A percentile compares a stretch with the other conserved stretches of the same genome.
Conservation (phyloP, 2,113 vertebrate genomes). For the Saccopteryx leptura region DNA sequence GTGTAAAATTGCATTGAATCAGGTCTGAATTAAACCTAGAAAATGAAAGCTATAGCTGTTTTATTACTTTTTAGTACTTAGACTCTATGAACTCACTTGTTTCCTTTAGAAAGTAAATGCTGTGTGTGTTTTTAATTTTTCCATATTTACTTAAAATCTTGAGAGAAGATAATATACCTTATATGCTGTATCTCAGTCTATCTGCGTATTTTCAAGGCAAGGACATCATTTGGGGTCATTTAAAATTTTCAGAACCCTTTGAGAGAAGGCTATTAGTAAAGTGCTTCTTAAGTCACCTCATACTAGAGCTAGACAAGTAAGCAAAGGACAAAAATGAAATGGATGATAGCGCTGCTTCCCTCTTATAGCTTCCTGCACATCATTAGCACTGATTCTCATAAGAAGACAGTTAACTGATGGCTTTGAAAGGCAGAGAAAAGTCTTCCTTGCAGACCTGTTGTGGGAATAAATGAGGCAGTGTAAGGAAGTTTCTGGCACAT, state of each 20-base stretch:
- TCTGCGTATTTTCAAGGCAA: slow-evolving; percentile 49
- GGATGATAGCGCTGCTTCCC: not conserved
- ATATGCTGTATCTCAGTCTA: slow-evolving; percentile 39
- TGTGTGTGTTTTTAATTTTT: slow-evolving; percentile 54
- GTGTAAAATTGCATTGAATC: slow-evolving; percentile 63
- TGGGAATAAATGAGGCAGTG: slow-evolving; percentile 45
- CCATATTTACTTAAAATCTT: slow-evolving; percentile 73
- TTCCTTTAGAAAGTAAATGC: slow-evolving; percentile 69
- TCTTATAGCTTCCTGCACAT: not conserved
- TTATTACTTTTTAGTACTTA: slow-evolving; percentile 68
- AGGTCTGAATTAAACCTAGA: slow-evolving; percentile 59
- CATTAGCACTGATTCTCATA: not conserved
- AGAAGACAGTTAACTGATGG: not conserved
- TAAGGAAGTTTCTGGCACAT: slow-evolving; percentile 25
- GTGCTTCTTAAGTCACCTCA: slow-evolving; percentile 29
- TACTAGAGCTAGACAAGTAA: slow-evolving; percentile 35
- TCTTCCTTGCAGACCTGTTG: slow-evolving; percentile 47
- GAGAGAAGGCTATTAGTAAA: slow-evolving; percentile 47
- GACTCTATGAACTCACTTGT: not conserved
- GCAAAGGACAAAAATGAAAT: slow-evolving; percentile 16
- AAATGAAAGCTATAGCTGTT: slow-evolving; percentile 48
- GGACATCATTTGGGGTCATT: slow-evolving; percentile 20
- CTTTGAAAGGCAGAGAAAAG: slow-evolving; percentile 57
- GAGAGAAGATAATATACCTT: slow-evolving; percentile 37
- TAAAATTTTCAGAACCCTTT: slow-evolving; percentile 43